Conservation (phyloP, 2,113 vertebrate genomes). For the Macrotis lagotis region DNA sequence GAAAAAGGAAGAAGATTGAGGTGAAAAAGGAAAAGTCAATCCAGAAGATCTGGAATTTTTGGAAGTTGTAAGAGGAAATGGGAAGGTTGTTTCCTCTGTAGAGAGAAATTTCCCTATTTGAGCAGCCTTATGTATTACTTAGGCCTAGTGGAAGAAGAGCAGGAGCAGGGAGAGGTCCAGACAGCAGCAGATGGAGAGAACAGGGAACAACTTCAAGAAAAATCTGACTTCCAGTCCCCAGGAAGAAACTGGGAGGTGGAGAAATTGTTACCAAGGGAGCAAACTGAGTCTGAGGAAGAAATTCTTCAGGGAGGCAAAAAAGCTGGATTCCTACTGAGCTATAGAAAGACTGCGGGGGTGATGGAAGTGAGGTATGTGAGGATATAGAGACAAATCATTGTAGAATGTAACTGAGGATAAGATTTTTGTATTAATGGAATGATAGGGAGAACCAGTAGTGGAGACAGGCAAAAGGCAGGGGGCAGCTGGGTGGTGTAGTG, state of each 20-base stretch:
- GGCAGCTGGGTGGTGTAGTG: too few species aligned
- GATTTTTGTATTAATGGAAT: neutral
- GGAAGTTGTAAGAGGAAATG: neutral
- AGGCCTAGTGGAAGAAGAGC: neutral
- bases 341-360: neutral
- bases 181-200: neutral
- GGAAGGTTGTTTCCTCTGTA: neutral
- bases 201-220: neutral
- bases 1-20: neutral
- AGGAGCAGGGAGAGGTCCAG: neutral
- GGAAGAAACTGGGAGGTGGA: neutral
- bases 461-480: too few species aligned
- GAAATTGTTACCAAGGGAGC: neutral
- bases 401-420: neutral
- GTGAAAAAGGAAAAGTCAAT: neutral
- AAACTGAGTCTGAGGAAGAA: neutral
- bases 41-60: neutral
- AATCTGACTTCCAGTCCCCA: neutral
- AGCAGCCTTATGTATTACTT: neutral
- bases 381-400: neutral
- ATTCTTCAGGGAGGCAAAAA: neutral
- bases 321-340: neutral
- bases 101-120: neutral
- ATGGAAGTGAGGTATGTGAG: neutral
- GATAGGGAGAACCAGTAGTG: neutral